phyloP scores from a whole-genome alignment of 2,888 invertebrate genomes.

The Acronicta leporina region DNA sequence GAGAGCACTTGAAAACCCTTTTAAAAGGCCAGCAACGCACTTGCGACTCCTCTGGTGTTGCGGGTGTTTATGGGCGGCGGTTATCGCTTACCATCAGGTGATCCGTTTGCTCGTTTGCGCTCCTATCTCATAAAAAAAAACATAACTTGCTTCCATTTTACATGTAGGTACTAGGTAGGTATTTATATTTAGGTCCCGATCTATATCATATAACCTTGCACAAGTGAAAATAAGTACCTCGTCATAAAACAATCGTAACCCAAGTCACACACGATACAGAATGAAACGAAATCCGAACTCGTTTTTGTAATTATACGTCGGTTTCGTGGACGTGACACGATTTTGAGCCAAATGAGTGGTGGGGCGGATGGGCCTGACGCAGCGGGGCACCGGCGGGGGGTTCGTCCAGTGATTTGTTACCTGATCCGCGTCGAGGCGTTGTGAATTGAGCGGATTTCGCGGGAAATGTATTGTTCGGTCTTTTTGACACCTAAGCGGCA shows the following conservation, averaged over 20 bases:
- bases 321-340: constrained; percentile 66
- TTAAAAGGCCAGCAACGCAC: too few relatives aligned
- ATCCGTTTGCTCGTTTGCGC: too few relatives aligned
- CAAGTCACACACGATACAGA: constrained; percentile 51
- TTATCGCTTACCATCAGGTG: too few relatives aligned
- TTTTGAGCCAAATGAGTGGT: constrained; percentile 65
- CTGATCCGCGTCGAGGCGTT: constrained; percentile 57
- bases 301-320: constrained; percentile 70
- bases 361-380: constrained; percentile 23
- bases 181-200: constrained; percentile 16
- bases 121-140: too few relatives aligned
- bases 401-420: constrained; percentile 63
- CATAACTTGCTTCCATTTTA: constrained; percentile 8
- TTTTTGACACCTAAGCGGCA: constrained; percentile 60
- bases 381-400: constrained; percentile 14
- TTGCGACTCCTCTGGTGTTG: too few relatives aligned
- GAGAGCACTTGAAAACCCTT: constrained; percentile 2
- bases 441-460: constrained; percentile 62
- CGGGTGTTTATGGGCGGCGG: too few relatives aligned
- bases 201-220: constrained; percentile 28
- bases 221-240: constrained; percentile 27
- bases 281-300: constrained; percentile 60
- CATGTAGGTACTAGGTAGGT: too few relatives aligned
- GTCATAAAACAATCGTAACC: constrained; percentile 45
- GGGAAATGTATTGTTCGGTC: constrained; percentile 58